Evolutionary conservation across 2,888 invertebrate genomes (phyloP), one percentile per base, ranked within the genome.

Genomic region (Parnassius smintheus): DNA sequence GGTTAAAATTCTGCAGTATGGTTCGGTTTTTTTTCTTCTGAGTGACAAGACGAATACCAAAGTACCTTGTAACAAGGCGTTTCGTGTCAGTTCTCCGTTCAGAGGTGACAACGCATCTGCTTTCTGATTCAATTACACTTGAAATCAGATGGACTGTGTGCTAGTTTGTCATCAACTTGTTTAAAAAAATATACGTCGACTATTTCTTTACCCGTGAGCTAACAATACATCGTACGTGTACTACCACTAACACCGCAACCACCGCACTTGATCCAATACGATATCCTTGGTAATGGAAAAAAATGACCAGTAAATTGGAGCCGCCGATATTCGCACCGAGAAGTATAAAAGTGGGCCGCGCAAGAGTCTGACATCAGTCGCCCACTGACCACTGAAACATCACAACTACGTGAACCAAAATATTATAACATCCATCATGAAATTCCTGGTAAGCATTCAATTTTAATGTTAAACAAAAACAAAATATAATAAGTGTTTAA

Each of bases 381-480:
- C 75, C 78, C 50, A 50, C 9, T 70, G 71, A 60, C 66, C 71
- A 72, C 73, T 75, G 80, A 63, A 73, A 71, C 67, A 71, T 68
- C 68, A 70, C 63, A 63, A 53, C 54, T 10, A 12, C 49, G 45
- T 9, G 12, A 22, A 10, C 18, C 4, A 51, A 13, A 10, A 10
- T n/a, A 18, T 35, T 42, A 48, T 48, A 11, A 59, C 64, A 68
- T 66, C 54, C 85, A 85, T 76, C 82, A 86, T 86, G 86, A 86
- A 86, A 75, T 85, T 85, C 81, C 73, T 86, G 86, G 86, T 86
- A 83, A 86, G 86, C 73, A 69, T 65, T 64, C 11, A 44, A 11
- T 44, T 44, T 11, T 44, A 44, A 44, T 44, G 44, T 44, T 44
- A 11, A 44, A 11, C 11, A 11, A 9, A 44, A 44, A 44, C 44